Conservation (phyloP, 2,113 vertebrate species). For the Pseudonaja textilis region DNA sequence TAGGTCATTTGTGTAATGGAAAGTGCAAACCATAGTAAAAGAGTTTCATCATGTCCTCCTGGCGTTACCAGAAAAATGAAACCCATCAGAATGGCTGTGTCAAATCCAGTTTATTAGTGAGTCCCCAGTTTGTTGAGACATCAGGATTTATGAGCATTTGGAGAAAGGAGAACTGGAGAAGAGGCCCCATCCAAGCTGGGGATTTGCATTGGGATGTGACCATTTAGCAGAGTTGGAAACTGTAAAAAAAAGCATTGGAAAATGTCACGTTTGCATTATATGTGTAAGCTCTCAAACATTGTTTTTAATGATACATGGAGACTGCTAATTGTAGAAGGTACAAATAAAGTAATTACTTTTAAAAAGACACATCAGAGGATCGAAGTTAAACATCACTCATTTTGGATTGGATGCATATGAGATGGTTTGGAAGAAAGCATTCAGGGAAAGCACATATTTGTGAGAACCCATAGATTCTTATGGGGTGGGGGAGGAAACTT, state of each 20-base stretch:
- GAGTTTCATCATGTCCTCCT: conserved; percentile 74
- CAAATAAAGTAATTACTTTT: not conserved
- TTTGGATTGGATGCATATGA: not conserved
- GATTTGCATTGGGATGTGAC: conserved; percentile 88
- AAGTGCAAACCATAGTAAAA: conserved; percentile 78
- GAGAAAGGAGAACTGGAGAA: conserved; percentile 87
- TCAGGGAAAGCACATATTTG: not conserved
- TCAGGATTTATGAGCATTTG: conserved; percentile 89
- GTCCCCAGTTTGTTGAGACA: conserved; percentile 57
- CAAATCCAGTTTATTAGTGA: conserved; percentile 60
- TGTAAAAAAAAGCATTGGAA: conserved; percentile 67
- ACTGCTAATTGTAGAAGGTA: not conserved
- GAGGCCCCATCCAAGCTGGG: conserved; percentile 88
- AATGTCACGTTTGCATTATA: not conserved
- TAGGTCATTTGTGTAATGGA: conserved; percentile 75
- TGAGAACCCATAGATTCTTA: not conserved
- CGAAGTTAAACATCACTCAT: not conserved
- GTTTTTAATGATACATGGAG: not conserved
- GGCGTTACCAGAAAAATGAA: conserved; percentile 71
- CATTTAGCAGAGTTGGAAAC: conserved; percentile 93
- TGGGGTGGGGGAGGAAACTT: too few relatives aligned
- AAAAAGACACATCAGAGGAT: not conserved
- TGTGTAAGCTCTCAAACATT: not conserved
- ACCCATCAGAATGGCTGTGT: conserved; percentile 63
- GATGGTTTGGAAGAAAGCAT: not conserved